Evolutionary conservation across 2,113 vertebrate species (phyloP).

Genomic region (Andinoacara biseriatus): DNA sequence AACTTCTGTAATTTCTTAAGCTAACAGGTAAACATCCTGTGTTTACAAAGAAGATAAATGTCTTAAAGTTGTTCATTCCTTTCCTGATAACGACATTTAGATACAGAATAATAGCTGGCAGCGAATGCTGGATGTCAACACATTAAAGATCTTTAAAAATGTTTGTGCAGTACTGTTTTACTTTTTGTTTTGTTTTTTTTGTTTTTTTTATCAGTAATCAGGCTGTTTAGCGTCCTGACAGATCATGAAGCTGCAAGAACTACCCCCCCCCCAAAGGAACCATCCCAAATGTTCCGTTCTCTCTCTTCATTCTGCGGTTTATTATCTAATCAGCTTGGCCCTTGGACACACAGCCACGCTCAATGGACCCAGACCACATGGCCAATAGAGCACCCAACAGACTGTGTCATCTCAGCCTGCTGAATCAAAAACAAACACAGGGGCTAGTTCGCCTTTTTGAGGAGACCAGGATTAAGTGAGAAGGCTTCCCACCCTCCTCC

Average conservation of each 20-base stretch:
- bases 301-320: conserved; percentile 64
- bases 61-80: conserved; percentile 53
- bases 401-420: conserved; percentile 82
- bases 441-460: conserved; percentile 59
- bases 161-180: conserved; percentile 46
- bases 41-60: conserved; percentile 49
- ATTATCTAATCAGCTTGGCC: conserved; percentile 78
- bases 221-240: conserved; percentile 36
- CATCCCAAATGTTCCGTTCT: conserved; percentile 16
- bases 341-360: conserved; percentile 74
- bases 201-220: conserved; percentile 17
- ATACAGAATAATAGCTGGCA: conserved; percentile 34
- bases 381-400: conserved; percentile 83
- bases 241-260: conserved; percentile 18
- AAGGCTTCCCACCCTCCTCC: conserved; percentile 48
- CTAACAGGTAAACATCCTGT: conserved; percentile 70
- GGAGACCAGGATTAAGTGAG: conserved; percentile 44
- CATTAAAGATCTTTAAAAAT: conserved; percentile 24
- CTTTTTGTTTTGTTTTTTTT: not conserved
- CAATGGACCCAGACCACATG: conserved; percentile 81
- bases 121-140: conserved; percentile 51
- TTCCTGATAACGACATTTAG: conserved; percentile 53
- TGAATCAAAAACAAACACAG: conserved; percentile 82
- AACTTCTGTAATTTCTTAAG: conserved; percentile 57
- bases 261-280: not conserved